Base-by-base conservation (phyloP, 2,888 invertebrate species). In the Acleris laterana region DNA sequence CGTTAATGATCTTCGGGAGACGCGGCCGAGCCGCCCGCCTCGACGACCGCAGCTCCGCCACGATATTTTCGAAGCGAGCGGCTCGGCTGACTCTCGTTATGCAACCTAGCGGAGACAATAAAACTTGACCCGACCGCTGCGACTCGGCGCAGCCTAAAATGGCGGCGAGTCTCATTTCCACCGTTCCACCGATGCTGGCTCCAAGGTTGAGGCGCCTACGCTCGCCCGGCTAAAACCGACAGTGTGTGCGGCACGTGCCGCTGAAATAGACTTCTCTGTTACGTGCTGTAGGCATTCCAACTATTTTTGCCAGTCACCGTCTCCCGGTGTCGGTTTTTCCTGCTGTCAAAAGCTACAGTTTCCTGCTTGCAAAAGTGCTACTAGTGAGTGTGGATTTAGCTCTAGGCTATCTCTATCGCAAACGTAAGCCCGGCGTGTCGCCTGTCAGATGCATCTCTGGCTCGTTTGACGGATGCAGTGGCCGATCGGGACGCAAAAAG, bases 151-250 rank as follows among this genome's bases (percentile, higher is more conserved):
- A 80, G 80, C 93, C 93, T 90, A 93, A 93, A 93, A 92, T 92
- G 93, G 93, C 88, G 80, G 80, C 87, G 87, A 85, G 88, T 85
- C 89, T 89, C 88, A 77, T 85, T 88, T 88, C 88, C 88, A 82
- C 86, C 81, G 84, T 83, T 87, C 87, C 85, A 82, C 83, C 81
- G 84, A 77, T 81, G 84, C 84, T 84, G 82, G 78, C 80, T 77
- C 74, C 90, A 90, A 92, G 92, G 92, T 87, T 90, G 83, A 77
- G 82, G 89, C 91, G 90, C 92, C 91, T 91, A 93, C 92, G 92
- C 92, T 85, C 81, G 75, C 84, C 77, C 83, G 85, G 84, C 86
- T 88, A 87, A 85, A 88, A 87, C 87, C 80, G 87, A 87, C 87
- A 77, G 77, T 79, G 85, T 85, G 86, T 83, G 83, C 80, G 82